Conservation (phyloP, 2,113 vertebrate genomes). For the Megalops atlanticus region DNA sequence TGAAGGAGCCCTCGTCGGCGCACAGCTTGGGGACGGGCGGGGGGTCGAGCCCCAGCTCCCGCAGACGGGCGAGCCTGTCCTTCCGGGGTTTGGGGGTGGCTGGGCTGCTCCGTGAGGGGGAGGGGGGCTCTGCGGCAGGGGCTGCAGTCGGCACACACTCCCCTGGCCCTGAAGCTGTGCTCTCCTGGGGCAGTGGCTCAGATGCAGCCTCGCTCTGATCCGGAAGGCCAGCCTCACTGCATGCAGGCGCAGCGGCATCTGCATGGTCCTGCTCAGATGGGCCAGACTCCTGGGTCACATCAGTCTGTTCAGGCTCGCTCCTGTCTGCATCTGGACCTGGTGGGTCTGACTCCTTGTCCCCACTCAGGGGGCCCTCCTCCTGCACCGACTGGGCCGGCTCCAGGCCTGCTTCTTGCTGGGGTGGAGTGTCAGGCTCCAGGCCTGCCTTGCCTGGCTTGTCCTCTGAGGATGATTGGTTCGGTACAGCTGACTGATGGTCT, state of each 20-base stretch:
- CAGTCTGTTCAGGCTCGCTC: neutral
- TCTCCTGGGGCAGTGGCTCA: constrained; percentile 5
- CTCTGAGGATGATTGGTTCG: constrained; percentile 40
- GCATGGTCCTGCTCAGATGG: neutral
- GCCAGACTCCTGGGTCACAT: neutral
- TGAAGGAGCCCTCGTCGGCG: constrained; percentile 78
- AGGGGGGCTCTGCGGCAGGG: neutral
- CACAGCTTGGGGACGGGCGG: constrained; percentile 81
- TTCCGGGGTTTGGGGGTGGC: constrained; percentile 62
- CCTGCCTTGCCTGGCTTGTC: constrained; percentile 32
- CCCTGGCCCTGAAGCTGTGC: neutral
- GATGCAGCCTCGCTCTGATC: neutral
- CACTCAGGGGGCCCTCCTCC: constrained; percentile 32
- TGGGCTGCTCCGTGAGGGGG: neutral
- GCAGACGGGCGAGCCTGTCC: constrained; percentile 80
- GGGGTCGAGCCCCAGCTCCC: constrained; percentile 84
- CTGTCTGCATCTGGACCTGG: constrained; percentile 35
- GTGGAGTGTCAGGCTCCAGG: constrained; percentile 27
- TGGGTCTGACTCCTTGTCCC: neutral
- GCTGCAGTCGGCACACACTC: constrained; percentile 26
- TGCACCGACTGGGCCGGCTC: constrained; percentile 49
- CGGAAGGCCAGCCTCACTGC: neutral
- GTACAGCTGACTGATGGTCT: constrained; percentile 27
- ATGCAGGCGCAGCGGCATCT: neutral
- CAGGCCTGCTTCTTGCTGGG: constrained; percentile 18